phyloP scores from a whole-genome alignment of 2,113 vertebrate genomes.

The Halcyon senegalensis region DNA sequence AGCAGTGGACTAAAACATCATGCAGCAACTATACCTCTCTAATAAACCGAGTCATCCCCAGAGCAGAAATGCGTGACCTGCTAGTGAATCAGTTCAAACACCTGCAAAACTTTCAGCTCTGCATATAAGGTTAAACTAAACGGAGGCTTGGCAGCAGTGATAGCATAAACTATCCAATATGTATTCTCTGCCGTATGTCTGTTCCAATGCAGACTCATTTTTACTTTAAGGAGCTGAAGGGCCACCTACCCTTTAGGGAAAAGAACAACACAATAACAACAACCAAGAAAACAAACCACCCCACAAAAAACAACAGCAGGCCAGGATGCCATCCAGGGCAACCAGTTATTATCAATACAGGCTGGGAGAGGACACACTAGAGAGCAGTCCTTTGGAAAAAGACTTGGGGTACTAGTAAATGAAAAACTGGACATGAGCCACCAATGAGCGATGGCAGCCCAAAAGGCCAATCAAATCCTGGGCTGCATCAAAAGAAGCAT shows the following conservation, averaged over 20 bases:
- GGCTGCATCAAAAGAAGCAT: too few species aligned
- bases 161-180: neutral
- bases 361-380: too few species aligned
- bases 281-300: neutral
- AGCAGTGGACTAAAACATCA: neutral
- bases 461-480: too few species aligned
- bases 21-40: neutral
- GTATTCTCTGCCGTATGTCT: neutral
- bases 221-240: neutral
- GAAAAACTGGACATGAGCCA: too few species aligned
- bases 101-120: neutral
- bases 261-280: neutral
- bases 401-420: too few species aligned
- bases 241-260: neutral
- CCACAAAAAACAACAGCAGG: neutral
- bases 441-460: too few species aligned
- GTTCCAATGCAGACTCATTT: neutral
- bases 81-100: neutral
- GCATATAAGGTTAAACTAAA: neutral
- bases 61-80: neutral
- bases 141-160: neutral
- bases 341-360: too few species aligned
- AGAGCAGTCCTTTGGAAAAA: too few species aligned
- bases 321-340: too few species aligned
- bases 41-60: neutral